These are phyloP conservation scores for Gymnosoma rotundatum DNA, from an alignment of 2,888 invertebrate genomes.

Conservation along the genomic window DNA sequence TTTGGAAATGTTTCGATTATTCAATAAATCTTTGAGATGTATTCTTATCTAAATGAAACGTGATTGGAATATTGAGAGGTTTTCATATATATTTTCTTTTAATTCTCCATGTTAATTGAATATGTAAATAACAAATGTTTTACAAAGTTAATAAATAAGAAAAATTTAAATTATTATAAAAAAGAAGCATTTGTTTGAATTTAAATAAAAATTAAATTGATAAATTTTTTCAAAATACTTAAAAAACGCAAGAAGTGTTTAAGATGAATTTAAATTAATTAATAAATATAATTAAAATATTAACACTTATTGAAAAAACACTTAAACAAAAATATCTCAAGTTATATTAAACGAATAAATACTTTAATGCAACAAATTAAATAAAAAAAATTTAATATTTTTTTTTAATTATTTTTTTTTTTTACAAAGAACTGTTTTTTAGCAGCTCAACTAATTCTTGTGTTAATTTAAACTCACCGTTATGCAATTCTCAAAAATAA, in stretches of 20 bases:
- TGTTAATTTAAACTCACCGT: constrained; percentile 70
- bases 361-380: constrained; percentile 2
- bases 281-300: constrained; percentile 20
- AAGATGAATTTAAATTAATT: constrained; percentile 50
- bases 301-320: constrained; percentile 52
- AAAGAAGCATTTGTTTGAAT: constrained; percentile 43
- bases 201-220: constrained; percentile 9
- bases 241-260: constrained; percentile 26
- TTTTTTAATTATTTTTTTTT: constrained; percentile 33
- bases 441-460: constrained; percentile 53
- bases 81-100: background rate
- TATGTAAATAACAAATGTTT: background rate
- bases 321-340: constrained; percentile 32
- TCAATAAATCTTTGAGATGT: constrained; percentile 1
- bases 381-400: constrained; percentile 44
- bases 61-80: background rate
- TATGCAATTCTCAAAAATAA: constrained; percentile 69
- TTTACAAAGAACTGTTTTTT: constrained; percentile 57
- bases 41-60: constrained; percentile 17
- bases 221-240: constrained; percentile 34
- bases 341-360: constrained; percentile 9
- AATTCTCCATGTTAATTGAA: background rate
- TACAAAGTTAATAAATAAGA: constrained; percentile 5
- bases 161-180: constrained; percentile 35
- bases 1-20: constrained; percentile 33